Evolutionary conservation across 2,888 invertebrate genomes (phyloP), one percentile per base, ranked within the genome.

Genomic region (Acanthosoma haemorrhoidale): DNA sequence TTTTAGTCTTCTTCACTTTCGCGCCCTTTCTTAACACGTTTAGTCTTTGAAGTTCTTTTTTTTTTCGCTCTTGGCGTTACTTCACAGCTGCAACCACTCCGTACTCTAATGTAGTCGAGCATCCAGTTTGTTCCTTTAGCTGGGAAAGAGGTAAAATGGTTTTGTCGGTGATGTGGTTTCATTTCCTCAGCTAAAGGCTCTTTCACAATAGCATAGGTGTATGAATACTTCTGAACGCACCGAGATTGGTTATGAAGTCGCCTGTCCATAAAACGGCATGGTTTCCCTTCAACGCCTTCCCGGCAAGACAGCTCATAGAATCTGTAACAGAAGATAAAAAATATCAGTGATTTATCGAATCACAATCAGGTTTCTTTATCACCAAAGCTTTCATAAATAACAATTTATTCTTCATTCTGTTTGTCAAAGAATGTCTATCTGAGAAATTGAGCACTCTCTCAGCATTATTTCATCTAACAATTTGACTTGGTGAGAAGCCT

Each of bases 71-170:
- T 82, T 39, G 87, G 86, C 77, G 82, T 83, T 73, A 92, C 85
- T 79, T 90, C 88, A 81, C 94, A 94, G 77, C 90, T 87, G 81
- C 94, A 94, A 39, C 93, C 94, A 75, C 90, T 90, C 71, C 92
- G 84, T 73, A 94, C 87, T 76, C 85, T 83, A 76, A 94, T 90
- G 81, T 92, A 91, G 82, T 92, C 92, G 81, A 93, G 82, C 73
- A 88, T 87, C 87, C 90, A 92, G 73, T 66, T 79, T 77, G 61
- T 78, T 75, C 69, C 77, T 70, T 18, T 69, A 38, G 72, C 73
- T 71, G 74, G 76, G 41, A 74, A 60, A 18, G 75, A 71, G 34
- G 73, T 64, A 70, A 71, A 72, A 34, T 71, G 60, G 61, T 73
- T 72, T 32, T 41, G 15, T 58, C 73, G 74, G 58, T 73, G 73